Evolutionary conservation across 2,888 invertebrate species (phyloP), one percentile per base, ranked within the genome.

Genomic region (Drosophila austrosaltans): DNA sequence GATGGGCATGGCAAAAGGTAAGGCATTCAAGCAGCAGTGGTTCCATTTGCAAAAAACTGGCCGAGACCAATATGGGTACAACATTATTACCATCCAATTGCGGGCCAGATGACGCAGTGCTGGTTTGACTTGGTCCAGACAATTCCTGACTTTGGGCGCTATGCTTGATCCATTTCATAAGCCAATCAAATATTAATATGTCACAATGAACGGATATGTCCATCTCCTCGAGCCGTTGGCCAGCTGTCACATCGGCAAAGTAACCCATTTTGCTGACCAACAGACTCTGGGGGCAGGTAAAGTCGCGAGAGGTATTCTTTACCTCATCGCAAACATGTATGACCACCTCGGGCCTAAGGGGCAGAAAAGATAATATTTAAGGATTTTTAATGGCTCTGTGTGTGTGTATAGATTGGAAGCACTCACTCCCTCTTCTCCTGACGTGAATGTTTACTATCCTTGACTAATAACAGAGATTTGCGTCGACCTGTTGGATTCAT

Each of bases 141-240:
- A 80, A 42, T 16, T 86, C 89, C 61, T 76, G 73, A 8, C 62
- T 69, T 44, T 69, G 84, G 36, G 70, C 93, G 81, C 96, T 96
- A 36, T 95, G 94, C 91, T 98, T 97, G n/a, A 98, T 97, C 97
- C 98, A 98, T 77, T 96, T 95, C 96, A 98, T 98, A 63, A 99
- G 93, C 98, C 98, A 98, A 87, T 98, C 98, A 92, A 99, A 99
- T 73, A 98, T 98, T 91, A 96, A 94, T 67, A 99, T 96, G 92
- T 99, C 98, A 91, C 98, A 99, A 91, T 98, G 98, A 0, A 99
- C 98, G 0, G 98, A 98, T 79, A 99, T 98, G 89, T 98, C 98
- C 95, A 98, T 97, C 87, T 98, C 98, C 89, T 96, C 96, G 6
- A 97, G 92, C 67, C 95, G 94, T 90, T 97, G 97, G 87, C 95